These are phyloP conservation scores for Polymixis lichenea DNA, from an alignment of 2,888 invertebrate species.

Conservation along the genomic window DNA sequence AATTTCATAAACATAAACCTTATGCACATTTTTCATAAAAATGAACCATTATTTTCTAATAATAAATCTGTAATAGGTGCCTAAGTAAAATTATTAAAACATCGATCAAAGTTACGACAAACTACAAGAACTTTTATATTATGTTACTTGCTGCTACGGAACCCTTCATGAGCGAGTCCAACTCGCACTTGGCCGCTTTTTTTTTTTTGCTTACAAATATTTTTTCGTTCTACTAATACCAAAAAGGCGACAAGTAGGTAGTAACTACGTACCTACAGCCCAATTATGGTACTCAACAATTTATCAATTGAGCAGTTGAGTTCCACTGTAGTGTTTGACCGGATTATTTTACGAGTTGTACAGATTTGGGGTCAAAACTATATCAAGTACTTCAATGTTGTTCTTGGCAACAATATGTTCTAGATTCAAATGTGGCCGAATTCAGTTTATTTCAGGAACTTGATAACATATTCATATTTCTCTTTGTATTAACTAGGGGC, in stretches of 20 bases:
- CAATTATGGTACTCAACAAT: constrained; percentile 46
- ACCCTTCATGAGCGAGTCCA: too few relatives aligned
- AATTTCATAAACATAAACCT: too few relatives aligned
- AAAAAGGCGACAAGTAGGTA: constrained; percentile 47
- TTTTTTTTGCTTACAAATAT: constrained; percentile 28
- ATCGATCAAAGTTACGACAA: too few relatives aligned
- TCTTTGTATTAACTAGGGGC: neutral
- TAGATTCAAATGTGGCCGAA: constrained; percentile 25
- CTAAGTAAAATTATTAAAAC: too few relatives aligned
- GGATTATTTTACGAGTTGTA: constrained; percentile 40
- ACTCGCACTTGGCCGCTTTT: too few relatives aligned
- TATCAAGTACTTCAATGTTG: constrained; percentile 42
- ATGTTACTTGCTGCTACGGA: too few relatives aligned
- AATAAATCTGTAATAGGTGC: too few relatives aligned
- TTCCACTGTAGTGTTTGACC: constrained; percentile 48
- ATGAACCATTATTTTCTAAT: too few relatives aligned
- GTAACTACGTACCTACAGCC: constrained; percentile 28
- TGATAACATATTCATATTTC: neutral
- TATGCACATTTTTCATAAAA: too few relatives aligned
- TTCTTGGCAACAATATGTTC: constrained; percentile 30
- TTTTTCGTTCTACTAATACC: constrained; percentile 23
- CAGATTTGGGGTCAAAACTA: constrained; percentile 38
- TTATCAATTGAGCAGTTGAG: constrained; percentile 52
- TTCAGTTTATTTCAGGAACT: constrained; percentile 23
- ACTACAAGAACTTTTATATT: too few relatives aligned